Evolutionary conservation across 2,797 vertebrate species (phyloP).

Genomic region (Etheostoma nigrum): DNA sequence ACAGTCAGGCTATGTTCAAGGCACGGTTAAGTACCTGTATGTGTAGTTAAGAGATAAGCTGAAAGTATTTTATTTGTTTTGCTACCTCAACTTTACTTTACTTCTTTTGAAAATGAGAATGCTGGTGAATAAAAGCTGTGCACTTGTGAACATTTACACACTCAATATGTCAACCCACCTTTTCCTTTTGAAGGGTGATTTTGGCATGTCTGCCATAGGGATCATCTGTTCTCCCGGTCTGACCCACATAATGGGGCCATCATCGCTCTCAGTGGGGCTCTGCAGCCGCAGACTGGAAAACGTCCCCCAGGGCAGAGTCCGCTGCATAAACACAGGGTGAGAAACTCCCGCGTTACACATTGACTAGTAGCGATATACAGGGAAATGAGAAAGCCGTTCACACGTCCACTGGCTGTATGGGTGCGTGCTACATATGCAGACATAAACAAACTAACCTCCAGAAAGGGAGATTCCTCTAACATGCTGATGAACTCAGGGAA

Average conservation of each 20-base stretch:
- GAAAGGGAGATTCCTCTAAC: slow-evolving; percentile 96
- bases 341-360: not conserved
- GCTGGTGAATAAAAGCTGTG: slow-evolving; percentile 3
- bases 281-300: slow-evolving; percentile 95
- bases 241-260: slow-evolving; percentile 99
- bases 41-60: slow-evolving; percentile 10
- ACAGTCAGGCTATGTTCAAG: not conserved
- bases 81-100: not conserved
- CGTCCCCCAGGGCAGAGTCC: slow-evolving; percentile 97
- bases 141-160: slow-evolving; percentile 14
- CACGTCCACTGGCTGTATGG: not conserved
- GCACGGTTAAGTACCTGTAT: not conserved
- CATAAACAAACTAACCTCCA: slow-evolving; percentile 88
- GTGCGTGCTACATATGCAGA: not conserved
- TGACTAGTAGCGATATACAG: not conserved
- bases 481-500: slow-evolving; percentile 98
- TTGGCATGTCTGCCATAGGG: slow-evolving; percentile 98
- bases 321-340: slow-evolving; percentile 78
- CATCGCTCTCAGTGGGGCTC: slow-evolving; percentile 96
- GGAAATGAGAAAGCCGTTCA: slow-evolving; percentile 8
- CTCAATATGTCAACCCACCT: slow-evolving; percentile 83
- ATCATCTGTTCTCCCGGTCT: slow-evolving; percentile 99
- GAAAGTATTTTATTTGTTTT: not conserved
- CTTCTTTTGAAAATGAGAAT: not conserved
- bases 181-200: slow-evolving; percentile 99